These are phyloP conservation scores for Zootermopsis nevadensis DNA, from an alignment of 2,888 invertebrate genomes.

Conservation along the genomic window DNA sequence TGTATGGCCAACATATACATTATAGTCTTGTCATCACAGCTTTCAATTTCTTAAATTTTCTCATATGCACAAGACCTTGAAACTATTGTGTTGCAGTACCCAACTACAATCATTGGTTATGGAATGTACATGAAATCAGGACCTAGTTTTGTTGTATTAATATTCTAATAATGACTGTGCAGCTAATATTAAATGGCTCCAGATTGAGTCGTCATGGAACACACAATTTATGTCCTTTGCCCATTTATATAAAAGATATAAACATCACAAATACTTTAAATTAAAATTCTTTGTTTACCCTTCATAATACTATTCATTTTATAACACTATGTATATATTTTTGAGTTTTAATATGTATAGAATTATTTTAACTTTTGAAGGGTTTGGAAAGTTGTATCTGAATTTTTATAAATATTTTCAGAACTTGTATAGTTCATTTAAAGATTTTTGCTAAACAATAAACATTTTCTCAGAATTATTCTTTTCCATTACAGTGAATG, in stretches of 20 bases:
- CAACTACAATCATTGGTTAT: neutral
- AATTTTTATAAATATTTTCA: slow-evolving; percentile 5
- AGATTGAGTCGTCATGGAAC: neutral
- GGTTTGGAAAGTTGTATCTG: neutral
- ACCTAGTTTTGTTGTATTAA: no score
- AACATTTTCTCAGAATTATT: neutral
- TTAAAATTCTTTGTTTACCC: neutral
- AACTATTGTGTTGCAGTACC: neutral
- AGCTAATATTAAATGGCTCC: neutral
- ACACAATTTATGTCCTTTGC: neutral
- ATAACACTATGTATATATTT: slow-evolving; percentile 17
- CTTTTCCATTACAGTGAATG: neutral
- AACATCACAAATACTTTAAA: neutral
- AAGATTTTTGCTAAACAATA: neutral
- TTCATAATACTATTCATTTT: neutral
- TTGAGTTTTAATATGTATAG: slow-evolving; percentile 10
- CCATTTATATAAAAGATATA: neutral
- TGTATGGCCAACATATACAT: no score
- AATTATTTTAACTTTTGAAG: neutral
- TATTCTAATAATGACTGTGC: neutral
- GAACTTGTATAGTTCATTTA: neutral
- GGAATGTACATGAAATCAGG: neutral
- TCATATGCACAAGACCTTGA: neutral
- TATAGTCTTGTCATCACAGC: no score
- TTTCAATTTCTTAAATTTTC: neutral